These are phyloP conservation scores for Aphelinus certus DNA, from an alignment of 1,140 invertebrate species.

Conservation along the genomic window DNA sequence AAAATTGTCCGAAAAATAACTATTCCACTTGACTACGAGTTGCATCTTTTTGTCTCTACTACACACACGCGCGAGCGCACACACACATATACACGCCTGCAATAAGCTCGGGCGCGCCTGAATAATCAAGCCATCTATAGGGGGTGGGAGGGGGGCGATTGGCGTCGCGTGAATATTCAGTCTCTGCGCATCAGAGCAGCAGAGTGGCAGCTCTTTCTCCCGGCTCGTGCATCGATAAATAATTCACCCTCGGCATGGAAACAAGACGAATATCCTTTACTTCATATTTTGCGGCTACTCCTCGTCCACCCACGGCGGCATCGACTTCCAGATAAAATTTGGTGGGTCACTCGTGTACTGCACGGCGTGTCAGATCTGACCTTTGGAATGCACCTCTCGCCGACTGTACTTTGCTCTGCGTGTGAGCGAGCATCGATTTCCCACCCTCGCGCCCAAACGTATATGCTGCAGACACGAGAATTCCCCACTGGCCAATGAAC, in stretches of 20 bases:
- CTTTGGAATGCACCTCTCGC: not conserved
- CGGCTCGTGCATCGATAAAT: slow-evolving; percentile 51
- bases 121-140: slow-evolving; percentile 12
- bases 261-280: slow-evolving; percentile 43
- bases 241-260: slow-evolving; percentile 45
- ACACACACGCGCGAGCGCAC: too few species aligned
- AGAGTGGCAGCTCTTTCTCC: not conserved
- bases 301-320: not conserved
- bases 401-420: not conserved
- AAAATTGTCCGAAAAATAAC: too few species aligned
- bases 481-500: too few species aligned
- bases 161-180: slow-evolving; percentile 49
- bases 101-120: not conserved
- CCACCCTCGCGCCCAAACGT: not conserved
- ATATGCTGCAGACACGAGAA: too few species aligned
- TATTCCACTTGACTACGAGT: too few species aligned
- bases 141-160: slow-evolving; percentile 26
- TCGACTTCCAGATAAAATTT: slow-evolving; percentile 8
- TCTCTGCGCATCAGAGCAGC: slow-evolving; percentile 8
- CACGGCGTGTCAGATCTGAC: slow-evolving; percentile 5
- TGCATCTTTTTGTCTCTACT: too few species aligned
- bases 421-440: slow-evolving; percentile 2
- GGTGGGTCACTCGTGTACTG: not conserved
- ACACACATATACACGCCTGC: too few species aligned
- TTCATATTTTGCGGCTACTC: slow-evolving; percentile 30